Conservation (phyloP, 2,888 invertebrate genomes). For the Hyposoter didymator region DNA sequence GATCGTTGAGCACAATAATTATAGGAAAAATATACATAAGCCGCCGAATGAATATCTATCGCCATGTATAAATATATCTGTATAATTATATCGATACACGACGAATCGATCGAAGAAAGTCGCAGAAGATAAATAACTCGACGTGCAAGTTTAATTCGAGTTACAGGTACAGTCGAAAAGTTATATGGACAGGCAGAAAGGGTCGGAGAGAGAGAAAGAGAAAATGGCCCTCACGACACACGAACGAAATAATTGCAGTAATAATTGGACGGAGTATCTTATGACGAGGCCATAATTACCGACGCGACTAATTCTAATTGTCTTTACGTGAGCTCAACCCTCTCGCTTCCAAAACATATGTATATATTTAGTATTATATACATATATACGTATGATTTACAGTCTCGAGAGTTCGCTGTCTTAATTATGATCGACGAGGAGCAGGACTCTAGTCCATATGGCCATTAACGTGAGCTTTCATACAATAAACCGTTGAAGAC, state of each 20-base stretch:
- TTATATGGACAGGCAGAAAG: constrained; percentile 6
- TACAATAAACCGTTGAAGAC: background rate
- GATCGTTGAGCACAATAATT: constrained; percentile 30
- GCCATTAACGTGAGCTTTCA: background rate
- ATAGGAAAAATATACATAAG: constrained; percentile 11
- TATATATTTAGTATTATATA: constrained; percentile 6
- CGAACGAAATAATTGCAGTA: constrained; percentile 71
- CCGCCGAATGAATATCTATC: background rate
- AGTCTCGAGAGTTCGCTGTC: constrained; percentile 64
- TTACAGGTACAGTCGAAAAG: constrained; percentile 2
- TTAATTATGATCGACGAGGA: constrained; percentile 72
- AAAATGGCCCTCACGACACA: constrained; percentile 28
- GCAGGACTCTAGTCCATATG: constrained; percentile 17
- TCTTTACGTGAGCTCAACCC: constrained; percentile 66
- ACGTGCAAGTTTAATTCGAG: background rate
- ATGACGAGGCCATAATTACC: constrained; percentile 72
- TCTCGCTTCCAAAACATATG: constrained; percentile 13
- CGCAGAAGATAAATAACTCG: background rate
- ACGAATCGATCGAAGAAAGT: constrained; percentile 31
- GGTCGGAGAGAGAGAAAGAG: background rate
- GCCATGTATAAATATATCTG: background rate
- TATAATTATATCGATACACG: background rate
- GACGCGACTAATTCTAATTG: constrained; percentile 72
- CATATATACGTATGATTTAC: constrained; percentile 7
- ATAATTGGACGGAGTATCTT: constrained; percentile 66